Percentiles rank a stretch among this genome's conserved stretches.
Evolutionary conservation across 2,113 vertebrate species (phyloP).

Genomic region (Butorides virescens): DNA sequence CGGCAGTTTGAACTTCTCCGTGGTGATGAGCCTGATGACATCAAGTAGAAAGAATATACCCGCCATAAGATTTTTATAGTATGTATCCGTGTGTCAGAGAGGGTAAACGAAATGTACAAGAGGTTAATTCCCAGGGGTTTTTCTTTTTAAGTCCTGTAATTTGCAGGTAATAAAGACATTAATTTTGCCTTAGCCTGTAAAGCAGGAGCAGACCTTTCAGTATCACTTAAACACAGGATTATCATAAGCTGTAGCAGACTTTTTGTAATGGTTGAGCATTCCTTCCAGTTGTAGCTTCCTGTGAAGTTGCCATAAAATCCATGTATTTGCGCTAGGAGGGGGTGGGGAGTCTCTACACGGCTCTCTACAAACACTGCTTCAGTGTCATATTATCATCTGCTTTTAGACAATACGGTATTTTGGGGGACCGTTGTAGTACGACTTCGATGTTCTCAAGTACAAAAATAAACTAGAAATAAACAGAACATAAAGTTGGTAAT

Average conservation of each 20-base stretch:
- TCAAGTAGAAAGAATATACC: neutral
- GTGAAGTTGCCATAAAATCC: neutral
- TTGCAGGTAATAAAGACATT: neutral
- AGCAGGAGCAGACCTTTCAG: neutral
- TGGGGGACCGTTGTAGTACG: neutral
- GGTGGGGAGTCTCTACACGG: neutral
- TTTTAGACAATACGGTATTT: neutral
- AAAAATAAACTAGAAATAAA: neutral
- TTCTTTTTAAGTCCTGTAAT: neutral
- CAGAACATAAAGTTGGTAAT: neutral
- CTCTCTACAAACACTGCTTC: neutral
- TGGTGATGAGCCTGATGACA: neutral
- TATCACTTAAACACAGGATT: neutral
- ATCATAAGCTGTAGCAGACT: neutral
- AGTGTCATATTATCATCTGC: neutral
- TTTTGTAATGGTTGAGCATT: neutral
- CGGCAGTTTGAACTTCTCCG: neutral
- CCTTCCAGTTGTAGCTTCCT: neutral
- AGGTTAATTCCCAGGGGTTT: neutral
- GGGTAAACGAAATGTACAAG: rapidly evolving
- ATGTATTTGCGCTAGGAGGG: rapidly evolving
- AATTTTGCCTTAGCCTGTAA: neutral
- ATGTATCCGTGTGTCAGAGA: rapidly evolving
- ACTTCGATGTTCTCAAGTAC: neutral
- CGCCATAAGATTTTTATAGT: rapidly evolving